Evolutionary conservation across 2,888 invertebrate genomes (phyloP), one percentile per base, ranked within the genome.

Genomic region (Apodemia duryi): DNA sequence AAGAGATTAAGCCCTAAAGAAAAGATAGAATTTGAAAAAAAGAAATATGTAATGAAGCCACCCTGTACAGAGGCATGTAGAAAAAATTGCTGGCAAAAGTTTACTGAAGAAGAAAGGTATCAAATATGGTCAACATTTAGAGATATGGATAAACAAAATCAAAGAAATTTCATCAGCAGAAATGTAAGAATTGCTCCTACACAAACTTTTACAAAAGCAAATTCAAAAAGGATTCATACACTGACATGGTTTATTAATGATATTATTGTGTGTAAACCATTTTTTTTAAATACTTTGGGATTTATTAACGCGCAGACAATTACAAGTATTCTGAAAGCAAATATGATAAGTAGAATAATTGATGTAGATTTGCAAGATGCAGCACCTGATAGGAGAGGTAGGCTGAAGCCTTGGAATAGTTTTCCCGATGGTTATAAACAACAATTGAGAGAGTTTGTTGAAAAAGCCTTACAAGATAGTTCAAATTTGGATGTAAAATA

Each of bases 91-190:
- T 52, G n/a, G 11, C 61, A 61, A 38, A 67, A 67, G 61, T 66
- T 66, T 35, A 57, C 43, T 46, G 61, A 66, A 29, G 62, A 63
- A 43, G 60, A 66, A 13, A 61, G 60, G 61, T 41, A 66, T 9
- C n/a, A 65, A 63, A 65, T 65, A 52, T 67, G 65, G 67, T 65
- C 65, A 35, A 65, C 61, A 63, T 67, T 65, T 67, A 67, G 67
- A 62, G 43, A 60, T 49, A 51, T 67, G 38, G 60, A 51, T 63
- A 67, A 67, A 63, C 63, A 67, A 65, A 61, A 65, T 41, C 67
- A 67, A 65, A 67, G 67, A 63, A 64, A 67, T 67, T 67, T 65
- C 60, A 67, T 67, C 62, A 60, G 63, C 29, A 65, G 63, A 65
- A 57, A 67, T 65, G 61, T 66, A 63, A 61, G 60, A 21, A 63